A percentile compares a stretch with the other conserved stretches of the same genome.
These are phyloP conservation scores for Gorsachius goisagi DNA, from an alignment of 2,113 vertebrate genomes.

Conservation along the genomic window DNA sequence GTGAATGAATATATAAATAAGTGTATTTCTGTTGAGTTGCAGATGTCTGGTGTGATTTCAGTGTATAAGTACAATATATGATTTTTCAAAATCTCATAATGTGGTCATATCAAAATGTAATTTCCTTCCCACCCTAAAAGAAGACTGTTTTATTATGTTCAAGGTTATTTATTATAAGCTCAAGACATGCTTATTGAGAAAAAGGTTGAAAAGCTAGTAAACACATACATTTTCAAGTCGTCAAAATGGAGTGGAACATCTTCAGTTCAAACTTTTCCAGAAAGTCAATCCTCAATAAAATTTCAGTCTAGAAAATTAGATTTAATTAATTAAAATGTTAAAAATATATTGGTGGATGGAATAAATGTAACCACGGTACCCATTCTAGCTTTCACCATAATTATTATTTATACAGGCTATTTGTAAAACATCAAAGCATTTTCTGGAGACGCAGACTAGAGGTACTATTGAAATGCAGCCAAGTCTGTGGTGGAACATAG, in stretches of 20 bases:
- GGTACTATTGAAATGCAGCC: not conserved
- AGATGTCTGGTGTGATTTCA: not conserved
- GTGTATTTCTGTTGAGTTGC: not conserved
- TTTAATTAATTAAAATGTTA: not conserved
- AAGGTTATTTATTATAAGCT: not conserved
- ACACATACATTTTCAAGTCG: not conserved
- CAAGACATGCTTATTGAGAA: not conserved
- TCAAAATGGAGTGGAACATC: not conserved
- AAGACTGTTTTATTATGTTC: not conserved
- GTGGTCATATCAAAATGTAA: not conserved
- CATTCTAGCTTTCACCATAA: not conserved
- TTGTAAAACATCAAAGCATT: constrained; percentile 19
- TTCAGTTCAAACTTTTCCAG: not conserved
- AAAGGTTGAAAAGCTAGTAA: not conserved
- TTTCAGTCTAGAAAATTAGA: not conserved
- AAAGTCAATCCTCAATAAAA: not conserved
- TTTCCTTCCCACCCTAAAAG: not conserved
- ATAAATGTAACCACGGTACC: not conserved
- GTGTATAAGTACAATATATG: not conserved
- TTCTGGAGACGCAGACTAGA: not conserved
- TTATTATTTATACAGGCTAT: not conserved
- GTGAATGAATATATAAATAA: not conserved
- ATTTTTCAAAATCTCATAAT: not conserved
- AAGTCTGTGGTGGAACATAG: not conserved
- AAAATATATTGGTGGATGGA: not conserved